Conservation (phyloP, 64 coral and sea anemone species). For the Pachyseris speciosa region DNA sequence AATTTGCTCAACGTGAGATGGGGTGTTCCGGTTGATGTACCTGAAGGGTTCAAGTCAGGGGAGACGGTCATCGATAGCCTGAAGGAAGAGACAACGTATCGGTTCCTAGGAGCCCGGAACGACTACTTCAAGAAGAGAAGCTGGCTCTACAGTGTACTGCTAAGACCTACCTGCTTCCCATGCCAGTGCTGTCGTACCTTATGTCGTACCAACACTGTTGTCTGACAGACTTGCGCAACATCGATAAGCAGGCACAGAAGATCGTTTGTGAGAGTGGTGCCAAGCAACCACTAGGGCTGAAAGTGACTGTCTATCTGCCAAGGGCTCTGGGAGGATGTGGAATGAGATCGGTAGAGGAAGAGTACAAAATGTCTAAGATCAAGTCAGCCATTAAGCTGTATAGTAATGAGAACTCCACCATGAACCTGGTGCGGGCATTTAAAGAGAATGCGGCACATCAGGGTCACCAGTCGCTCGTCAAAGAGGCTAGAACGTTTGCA, state of each 20-base stretch:
- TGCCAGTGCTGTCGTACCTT: conserved; percentile 20
- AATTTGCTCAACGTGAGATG: too few species aligned
- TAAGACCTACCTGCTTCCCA: background rate
- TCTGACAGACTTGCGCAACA: conserved; percentile 28
- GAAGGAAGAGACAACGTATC: too few species aligned
- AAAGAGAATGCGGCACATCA: background rate
- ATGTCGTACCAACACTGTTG: background rate
- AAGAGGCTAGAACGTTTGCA: conserved; percentile 43
- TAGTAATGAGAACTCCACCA: background rate
- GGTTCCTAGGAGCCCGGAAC: too few species aligned
- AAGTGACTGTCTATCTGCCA: conserved; percentile 3
- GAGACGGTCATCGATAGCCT: too few species aligned
- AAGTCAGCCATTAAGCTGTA: conserved; percentile 34
- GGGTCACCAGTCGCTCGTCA: conserved; percentile 6
- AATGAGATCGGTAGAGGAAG: conserved; percentile 19
- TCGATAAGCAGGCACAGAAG: conserved; percentile 16
- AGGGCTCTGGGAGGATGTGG: background rate
- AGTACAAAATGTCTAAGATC: conserved; percentile 24
- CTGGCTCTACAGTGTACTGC: background rate
- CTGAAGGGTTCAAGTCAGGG: too few species aligned
- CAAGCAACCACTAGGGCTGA: conserved; percentile 28
- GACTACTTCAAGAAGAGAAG: conserved; percentile 34
- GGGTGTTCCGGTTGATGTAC: too few species aligned
- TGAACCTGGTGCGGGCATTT: background rate
- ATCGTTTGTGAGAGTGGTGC: conserved; percentile 35